Evolutionary conservation across 1,140 invertebrate genomes (phyloP).

Genomic region (Polypedilum vanderplanki): DNA sequence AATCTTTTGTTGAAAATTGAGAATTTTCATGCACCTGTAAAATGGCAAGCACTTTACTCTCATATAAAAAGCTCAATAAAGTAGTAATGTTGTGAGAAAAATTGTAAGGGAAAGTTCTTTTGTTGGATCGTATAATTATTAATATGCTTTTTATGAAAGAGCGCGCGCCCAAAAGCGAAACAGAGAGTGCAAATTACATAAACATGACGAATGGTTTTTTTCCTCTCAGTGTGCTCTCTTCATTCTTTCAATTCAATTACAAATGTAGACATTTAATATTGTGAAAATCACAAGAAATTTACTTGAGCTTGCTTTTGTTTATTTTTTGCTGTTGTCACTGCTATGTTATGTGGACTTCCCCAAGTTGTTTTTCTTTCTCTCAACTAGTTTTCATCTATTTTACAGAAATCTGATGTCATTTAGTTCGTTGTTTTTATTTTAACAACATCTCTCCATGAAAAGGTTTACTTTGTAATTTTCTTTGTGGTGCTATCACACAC

Average conservation of each 20-base stretch:
- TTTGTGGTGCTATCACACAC: neutral
- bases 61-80: no score
- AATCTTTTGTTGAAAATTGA: no score
- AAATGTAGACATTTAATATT: no score
- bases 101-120: no score
- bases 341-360: neutral
- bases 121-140: no score
- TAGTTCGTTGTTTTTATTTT: neutral
- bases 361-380: neutral
- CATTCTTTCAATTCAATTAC: neutral
- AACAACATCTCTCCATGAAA: neutral
- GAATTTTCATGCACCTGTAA: no score
- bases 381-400: neutral
- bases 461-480: neutral
- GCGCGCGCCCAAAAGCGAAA: neutral
- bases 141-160: no score
- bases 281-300: no score
- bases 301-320: no score
- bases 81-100: no score
- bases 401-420: neutral
- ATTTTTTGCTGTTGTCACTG: no score
- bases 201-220: slow-evolving; percentile 7
- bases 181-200: neutral
- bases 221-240: neutral
- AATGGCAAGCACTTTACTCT: no score